A percentile compares a stretch with the other conserved stretches of the same genome.
phyloP scores from a whole-genome alignment of 37 sponge, comb jelly and placozoan genomes.

The Aplysina aerophoba region DNA sequence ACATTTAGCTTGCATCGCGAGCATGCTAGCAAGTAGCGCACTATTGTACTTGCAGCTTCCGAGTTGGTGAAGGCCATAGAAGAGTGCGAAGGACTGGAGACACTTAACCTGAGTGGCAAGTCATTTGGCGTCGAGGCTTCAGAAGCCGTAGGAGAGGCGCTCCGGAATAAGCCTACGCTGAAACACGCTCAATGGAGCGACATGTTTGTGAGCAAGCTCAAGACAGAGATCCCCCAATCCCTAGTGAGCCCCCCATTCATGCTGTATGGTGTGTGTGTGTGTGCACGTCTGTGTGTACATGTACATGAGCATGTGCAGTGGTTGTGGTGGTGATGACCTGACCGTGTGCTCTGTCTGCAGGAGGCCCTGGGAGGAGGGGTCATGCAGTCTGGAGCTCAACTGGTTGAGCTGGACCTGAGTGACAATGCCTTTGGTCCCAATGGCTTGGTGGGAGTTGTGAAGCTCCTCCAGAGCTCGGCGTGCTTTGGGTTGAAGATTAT shows the following conservation, averaged over 20 bases:
- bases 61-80: conserved; percentile 77
- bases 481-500: conserved; percentile 82
- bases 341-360: too few species aligned
- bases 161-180: conserved; percentile 62
- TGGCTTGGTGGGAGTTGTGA: conserved; percentile 80
- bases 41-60: conserved; percentile 55
- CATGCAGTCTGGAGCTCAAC: conserved; percentile 73
- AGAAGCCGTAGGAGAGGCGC: conserved; percentile 80
- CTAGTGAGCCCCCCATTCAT: conserved; percentile 54
- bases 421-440: conserved; percentile 99
- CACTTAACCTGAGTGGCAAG: conserved; percentile 90
- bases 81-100: conserved; percentile 61
- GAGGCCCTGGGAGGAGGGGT: conserved; percentile 81
- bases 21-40: neutral
- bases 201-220: conserved; percentile 96
- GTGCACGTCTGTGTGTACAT: neutral
- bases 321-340: too few species aligned
- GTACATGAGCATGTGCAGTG: neutral
- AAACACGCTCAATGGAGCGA: conserved; percentile 91
- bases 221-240: conserved; percentile 88
- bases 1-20: too few species aligned
- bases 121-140: conserved; percentile 92
- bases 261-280: neutral
- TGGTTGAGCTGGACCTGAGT: conserved; percentile 92
- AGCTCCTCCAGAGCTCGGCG: conserved; percentile 85